Conservation (phyloP, 2,797 vertebrate species). For the Dicrostonyx torquatus region DNA sequence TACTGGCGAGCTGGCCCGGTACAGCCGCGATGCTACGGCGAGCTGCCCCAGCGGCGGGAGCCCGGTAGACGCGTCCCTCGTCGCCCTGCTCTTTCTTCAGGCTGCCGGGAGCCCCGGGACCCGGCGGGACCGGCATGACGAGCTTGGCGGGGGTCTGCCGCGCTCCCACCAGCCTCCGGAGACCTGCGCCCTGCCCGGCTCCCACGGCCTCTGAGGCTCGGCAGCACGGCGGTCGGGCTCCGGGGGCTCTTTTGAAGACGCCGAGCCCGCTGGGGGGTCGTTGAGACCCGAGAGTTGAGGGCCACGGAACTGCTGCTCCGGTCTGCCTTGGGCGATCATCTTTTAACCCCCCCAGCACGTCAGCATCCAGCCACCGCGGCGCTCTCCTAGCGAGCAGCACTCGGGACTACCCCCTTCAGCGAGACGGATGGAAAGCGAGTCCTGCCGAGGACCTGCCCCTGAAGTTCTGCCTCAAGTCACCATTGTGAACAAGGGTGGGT, state of each 20-base stretch:
- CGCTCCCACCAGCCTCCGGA: constrained; percentile 65
- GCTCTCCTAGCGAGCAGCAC: constrained; percentile 45
- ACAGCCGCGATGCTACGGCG: constrained; percentile 64
- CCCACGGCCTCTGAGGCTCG: constrained; percentile 76
- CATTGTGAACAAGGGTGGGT: constrained; percentile 85
- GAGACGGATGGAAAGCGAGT: constrained; percentile 74
- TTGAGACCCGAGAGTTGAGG: constrained; percentile 35
- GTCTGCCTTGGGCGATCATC: constrained; percentile 64
- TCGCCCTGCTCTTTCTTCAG: not conserved
- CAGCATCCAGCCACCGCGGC: constrained; percentile 72
- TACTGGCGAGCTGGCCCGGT: constrained; percentile 26
- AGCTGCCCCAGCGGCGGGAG: constrained; percentile 14
- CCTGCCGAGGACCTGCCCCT: constrained; percentile 65
- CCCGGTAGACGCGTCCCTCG: not conserved
- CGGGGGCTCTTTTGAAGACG: constrained; percentile 49
- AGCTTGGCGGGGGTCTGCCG: constrained; percentile 48
- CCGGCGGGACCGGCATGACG: constrained; percentile 65
- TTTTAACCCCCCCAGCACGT: constrained; percentile 69
- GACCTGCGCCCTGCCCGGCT: constrained; percentile 68
- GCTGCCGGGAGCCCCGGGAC: constrained; percentile 44
- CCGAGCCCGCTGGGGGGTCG: constrained; percentile 18
- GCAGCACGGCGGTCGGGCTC: constrained; percentile 39
- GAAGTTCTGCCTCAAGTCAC: constrained; percentile 76
- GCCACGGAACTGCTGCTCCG: constrained; percentile 61
- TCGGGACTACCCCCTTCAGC: constrained; percentile 37